Conservation (phyloP, 1,140 invertebrate genomes). For the Tribolium castaneum region DNA sequence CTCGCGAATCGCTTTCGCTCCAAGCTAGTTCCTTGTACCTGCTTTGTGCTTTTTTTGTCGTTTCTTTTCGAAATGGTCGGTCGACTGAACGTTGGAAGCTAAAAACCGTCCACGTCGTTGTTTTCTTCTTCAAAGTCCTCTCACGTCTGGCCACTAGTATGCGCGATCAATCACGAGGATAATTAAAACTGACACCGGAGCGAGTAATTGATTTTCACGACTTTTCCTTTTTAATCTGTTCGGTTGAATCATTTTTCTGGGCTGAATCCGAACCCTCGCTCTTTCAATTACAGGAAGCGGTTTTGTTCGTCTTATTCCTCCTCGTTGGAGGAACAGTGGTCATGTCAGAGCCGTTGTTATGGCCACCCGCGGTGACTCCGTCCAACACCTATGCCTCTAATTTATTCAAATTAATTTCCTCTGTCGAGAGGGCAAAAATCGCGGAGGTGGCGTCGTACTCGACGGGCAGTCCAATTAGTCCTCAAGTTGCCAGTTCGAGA, state of each 20-base stretch:
- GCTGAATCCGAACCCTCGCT: not conserved
- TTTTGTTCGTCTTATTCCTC: not conserved
- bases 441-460: not conserved
- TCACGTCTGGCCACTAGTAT: conserved; percentile 9
- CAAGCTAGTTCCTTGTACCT: too few relatives aligned
- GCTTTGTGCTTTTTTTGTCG: too few relatives aligned
- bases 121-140: not conserved
- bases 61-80: not conserved
- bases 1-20: too few relatives aligned
- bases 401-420: conserved; percentile 16
- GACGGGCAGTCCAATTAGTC: conserved; percentile 22
- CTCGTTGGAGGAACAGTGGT: not conserved
- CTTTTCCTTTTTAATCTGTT: conserved; percentile 30
- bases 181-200: conserved; percentile 21
- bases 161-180: conserved; percentile 18
- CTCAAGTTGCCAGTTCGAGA: conserved; percentile 15
- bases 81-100: not conserved
- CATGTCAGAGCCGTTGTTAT: conserved; percentile 5
- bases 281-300: conserved; percentile 1
- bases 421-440: conserved; percentile 6
- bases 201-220: conserved; percentile 32
- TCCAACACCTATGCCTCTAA: conserved; percentile 7
- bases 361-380: not conserved
- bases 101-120: not conserved
- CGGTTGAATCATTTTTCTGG: conserved; percentile 4